phyloP scores from a whole-genome alignment of 2,797 vertebrate genomes.

The Phoxinus dragarum region DNA sequence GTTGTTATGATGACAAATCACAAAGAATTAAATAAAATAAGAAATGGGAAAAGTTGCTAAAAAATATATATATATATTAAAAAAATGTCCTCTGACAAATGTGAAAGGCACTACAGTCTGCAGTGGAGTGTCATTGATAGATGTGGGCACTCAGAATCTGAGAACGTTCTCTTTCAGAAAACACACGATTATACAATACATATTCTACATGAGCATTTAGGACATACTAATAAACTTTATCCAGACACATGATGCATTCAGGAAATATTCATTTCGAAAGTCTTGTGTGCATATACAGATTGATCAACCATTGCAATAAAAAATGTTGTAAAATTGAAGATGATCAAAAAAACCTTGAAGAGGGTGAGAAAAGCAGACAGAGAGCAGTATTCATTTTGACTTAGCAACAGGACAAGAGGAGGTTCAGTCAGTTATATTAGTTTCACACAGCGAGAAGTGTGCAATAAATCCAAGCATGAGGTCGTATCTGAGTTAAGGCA shows the following conservation, averaged over 20 bases:
- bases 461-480: not conserved
- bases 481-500: not conserved
- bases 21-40: conserved; percentile 27
- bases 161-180: not conserved
- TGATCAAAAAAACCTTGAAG: not conserved
- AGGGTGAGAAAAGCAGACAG: conserved; percentile 66
- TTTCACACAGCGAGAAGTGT: conserved; percentile 15
- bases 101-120: not conserved
- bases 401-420: conserved; percentile 68
- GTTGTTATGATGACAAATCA: conserved; percentile 50
- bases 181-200: not conserved
- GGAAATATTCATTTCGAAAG: not conserved
- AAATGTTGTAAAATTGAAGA: not conserved
- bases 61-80: not conserved
- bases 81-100: conserved; percentile 24
- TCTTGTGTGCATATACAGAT: not conserved
- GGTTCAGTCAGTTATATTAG: conserved; percentile 5
- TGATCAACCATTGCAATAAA: conserved; percentile 10
- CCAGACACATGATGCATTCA: not conserved
- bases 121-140: conserved; percentile 2
- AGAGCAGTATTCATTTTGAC: conserved; percentile 76
- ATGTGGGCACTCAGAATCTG: conserved; percentile 10
- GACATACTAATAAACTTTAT: not conserved
- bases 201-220: not conserved
- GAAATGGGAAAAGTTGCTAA: not conserved